phyloP scores from a whole-genome alignment of 2,113 vertebrate genomes.

The Sceloporus tristichus region DNA sequence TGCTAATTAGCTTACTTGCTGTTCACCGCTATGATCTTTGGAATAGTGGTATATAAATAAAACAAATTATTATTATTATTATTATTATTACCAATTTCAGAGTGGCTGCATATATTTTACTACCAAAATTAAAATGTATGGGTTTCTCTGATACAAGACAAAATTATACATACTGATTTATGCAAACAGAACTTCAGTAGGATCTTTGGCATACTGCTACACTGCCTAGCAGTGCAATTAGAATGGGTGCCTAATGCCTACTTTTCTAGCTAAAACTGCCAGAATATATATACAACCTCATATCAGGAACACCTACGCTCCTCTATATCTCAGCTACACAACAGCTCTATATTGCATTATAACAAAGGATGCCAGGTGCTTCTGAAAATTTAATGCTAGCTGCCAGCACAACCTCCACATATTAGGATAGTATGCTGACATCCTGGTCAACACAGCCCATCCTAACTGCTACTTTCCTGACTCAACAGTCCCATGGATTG shows the following conservation, averaged over 20 bases:
- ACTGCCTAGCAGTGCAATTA: background rate
- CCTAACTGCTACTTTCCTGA: background rate
- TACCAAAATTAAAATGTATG: background rate
- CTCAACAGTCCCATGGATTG: background rate
- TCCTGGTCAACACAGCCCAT: background rate
- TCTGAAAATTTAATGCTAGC: background rate
- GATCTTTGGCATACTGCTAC: background rate
- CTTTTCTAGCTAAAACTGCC: too few species aligned
- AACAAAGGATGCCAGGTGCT: background rate
- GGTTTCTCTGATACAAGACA: background rate
- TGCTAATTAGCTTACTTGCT: too few species aligned
- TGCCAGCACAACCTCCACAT: background rate
- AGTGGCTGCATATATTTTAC: background rate
- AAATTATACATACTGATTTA: background rate
- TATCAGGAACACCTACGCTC: background rate
- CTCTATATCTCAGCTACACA: background rate
- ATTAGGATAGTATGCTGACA: background rate
- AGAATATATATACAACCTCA: background rate
- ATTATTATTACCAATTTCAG: too few species aligned
- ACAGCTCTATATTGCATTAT: background rate
- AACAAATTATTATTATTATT: too few species aligned
- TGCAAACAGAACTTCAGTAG: background rate
- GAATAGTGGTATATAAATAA: too few species aligned
- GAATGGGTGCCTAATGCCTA: background rate
- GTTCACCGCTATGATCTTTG: too few species aligned